Conservation (phyloP, 2,888 invertebrate species). For the Synergus itoensis region DNA sequence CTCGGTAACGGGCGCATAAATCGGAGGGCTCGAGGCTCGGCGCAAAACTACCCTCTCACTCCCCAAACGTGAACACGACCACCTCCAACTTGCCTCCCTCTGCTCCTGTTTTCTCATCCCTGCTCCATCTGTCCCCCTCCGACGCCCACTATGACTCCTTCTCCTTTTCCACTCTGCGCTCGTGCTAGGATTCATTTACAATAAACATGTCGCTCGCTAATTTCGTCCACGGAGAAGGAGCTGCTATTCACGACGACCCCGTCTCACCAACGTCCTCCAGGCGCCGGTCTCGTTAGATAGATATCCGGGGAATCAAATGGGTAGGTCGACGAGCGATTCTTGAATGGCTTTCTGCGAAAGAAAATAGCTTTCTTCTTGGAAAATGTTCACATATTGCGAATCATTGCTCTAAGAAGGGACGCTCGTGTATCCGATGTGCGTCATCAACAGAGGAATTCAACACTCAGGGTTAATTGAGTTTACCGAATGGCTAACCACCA, state of each 20-base stretch:
- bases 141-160: slow-evolving; percentile 42
- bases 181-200: slow-evolving; percentile 75
- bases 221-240: slow-evolving; percentile 69
- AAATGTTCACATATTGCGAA: slow-evolving; percentile 36
- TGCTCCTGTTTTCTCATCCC: slow-evolving; percentile 40
- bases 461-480: neutral
- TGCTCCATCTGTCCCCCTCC: slow-evolving; percentile 52
- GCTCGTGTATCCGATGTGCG: neutral
- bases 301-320: slow-evolving; percentile 21
- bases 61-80: slow-evolving; percentile 47
- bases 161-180: slow-evolving; percentile 50
- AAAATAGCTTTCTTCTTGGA: slow-evolving; percentile 35
- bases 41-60: slow-evolving; percentile 52
- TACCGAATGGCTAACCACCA: no score
- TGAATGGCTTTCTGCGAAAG: slow-evolving; percentile 41
- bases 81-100: slow-evolving; percentile 46
- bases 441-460: neutral
- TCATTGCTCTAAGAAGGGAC: neutral
- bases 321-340: slow-evolving; percentile 30
- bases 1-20: slow-evolving; percentile 75
- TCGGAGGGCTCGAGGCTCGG: slow-evolving; percentile 67
- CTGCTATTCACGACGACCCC: slow-evolving; percentile 47
- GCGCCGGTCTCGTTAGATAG: slow-evolving; percentile 39
- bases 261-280: slow-evolving; percentile 33
- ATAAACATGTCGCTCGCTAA: slow-evolving; percentile 76